phyloP scores from a whole-genome alignment of 2,113 vertebrate genomes.

The Australoheros scitulus region DNA sequence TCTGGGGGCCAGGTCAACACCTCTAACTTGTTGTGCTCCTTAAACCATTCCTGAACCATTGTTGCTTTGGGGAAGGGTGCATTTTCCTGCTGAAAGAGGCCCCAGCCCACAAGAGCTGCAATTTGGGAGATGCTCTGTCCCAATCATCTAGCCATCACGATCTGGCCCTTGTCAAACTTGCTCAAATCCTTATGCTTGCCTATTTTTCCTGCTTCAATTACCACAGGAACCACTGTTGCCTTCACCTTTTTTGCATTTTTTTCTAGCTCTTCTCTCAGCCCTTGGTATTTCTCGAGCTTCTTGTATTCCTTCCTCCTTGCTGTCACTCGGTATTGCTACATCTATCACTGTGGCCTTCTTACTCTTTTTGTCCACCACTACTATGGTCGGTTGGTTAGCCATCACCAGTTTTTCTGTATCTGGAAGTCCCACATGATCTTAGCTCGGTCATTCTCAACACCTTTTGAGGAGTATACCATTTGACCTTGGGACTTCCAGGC shows the following conservation, averaged over 20 bases:
- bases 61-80: too few relatives aligned
- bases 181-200: too few relatives aligned
- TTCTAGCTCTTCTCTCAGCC: neutral
- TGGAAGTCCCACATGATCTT: neutral
- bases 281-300: neutral
- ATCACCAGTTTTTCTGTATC: neutral
- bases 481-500: neutral
- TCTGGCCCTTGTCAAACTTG: too few relatives aligned
- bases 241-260: neutral
- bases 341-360: neutral
- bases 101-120: too few relatives aligned
- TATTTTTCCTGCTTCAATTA: neutral
- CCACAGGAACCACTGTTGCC: neutral
- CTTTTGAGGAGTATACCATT: neutral
- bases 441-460: neutral
- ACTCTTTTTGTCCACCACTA: neutral
- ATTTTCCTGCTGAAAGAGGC: too few relatives aligned
- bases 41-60: too few relatives aligned
- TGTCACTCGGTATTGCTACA: neutral
- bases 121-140: too few relatives aligned
- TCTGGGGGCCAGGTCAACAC: too few relatives aligned
- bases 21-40: too few relatives aligned
- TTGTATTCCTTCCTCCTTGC: neutral
- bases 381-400: neutral
- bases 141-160: too few relatives aligned